Evolutionary conservation across 2,113 vertebrate genomes (phyloP).

Genomic region (Anhinga anhinga): DNA sequence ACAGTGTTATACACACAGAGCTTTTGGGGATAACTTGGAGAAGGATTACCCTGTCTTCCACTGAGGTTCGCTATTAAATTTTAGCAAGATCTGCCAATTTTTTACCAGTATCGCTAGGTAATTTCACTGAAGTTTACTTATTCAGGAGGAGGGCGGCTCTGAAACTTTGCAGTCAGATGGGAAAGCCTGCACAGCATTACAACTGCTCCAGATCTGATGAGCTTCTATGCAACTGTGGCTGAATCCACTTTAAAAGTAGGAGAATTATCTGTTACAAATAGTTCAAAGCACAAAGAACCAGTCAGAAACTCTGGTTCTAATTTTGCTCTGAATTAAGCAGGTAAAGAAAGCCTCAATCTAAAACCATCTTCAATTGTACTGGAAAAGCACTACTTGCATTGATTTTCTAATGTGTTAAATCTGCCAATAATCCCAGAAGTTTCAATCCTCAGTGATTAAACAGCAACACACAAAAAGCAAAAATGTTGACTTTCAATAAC

Average conservation of each 20-base stretch:
- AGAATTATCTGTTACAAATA: background rate
- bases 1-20: background rate
- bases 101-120: background rate
- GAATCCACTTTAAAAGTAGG: background rate
- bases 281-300: background rate
- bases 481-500: background rate
- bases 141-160: background rate
- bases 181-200: background rate
- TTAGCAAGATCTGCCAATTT: background rate
- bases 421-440: background rate
- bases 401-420: background rate
- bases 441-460: background rate
- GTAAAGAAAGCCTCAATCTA: background rate
- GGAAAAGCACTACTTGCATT: background rate
- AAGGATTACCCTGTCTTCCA: background rate
- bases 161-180: background rate
- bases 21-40: background rate
- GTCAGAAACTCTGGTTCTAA: background rate
- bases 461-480: background rate
- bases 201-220: background rate
- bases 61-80: background rate
- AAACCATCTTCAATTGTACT: background rate
- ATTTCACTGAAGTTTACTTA: background rate
- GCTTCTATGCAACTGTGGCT: background rate
- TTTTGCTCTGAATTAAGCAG: background rate